Base-by-base conservation (phyloP, 2,113 vertebrate genomes). In the Psittacula cyanocephala region DNA sequence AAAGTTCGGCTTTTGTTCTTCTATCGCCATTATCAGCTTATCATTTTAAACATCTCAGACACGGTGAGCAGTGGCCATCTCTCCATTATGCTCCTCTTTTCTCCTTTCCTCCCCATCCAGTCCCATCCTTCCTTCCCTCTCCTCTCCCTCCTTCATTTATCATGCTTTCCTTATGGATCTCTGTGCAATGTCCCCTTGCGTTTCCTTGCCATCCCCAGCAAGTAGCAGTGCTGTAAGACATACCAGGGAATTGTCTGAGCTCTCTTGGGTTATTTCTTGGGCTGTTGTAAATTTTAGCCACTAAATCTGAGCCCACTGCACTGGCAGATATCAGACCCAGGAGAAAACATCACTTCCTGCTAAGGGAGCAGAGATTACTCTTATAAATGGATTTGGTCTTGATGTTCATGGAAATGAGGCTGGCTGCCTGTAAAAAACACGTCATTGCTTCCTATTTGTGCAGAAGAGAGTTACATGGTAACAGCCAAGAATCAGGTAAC, bases 1-100 rank as follows among this genome's bases (percentile, higher is more conserved):
- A 92, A 95, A 72, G 83, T 70, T 88, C n/a, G 83, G 68, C 41
- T 86, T 96, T 88, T 83, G 19, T 81, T 91, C 80, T 74, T 86
- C 41, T 57, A 12, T 52, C 67, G 55, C 79, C 50, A 86, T 91
- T 86, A 93, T 86, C 14, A 1, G 53, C 60, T 95, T 85, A 79
- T 31, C 25, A 17, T 85, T 89, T 77, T 43, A 89, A 64, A 43
- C 8, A 3, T 49, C 33, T 49, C 10, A 13, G 62, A 43, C n/a
- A 62, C 0, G 6, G 18, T 12, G 19, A 52, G 70, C 62, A 53
- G 31, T 8, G 43, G 4, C 46, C 46, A 25, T 70, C 29, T 62
- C 35, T 68, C 35, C 49, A 7, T 49, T 41, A 19, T 5, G 14
- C 28, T 70, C 71, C 20, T 41, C n/a, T 88, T 59, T 39, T 43